Conservation (phyloP, 2,888 invertebrate genomes). For the Antheraea yamamai region DNA sequence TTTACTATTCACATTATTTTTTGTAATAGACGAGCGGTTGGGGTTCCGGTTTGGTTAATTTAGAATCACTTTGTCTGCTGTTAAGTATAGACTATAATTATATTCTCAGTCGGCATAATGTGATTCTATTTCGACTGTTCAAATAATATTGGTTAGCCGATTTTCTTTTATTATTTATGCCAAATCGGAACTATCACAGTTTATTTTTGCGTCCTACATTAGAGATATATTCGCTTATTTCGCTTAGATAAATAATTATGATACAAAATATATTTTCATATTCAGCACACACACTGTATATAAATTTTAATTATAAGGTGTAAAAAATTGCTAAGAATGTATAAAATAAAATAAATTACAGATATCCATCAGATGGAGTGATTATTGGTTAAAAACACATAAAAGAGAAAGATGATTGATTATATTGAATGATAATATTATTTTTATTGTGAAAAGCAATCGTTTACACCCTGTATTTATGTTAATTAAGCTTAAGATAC, state of each 20-base stretch:
- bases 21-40: neutral
- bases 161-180: slow-evolving; percentile 5
- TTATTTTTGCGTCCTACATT: slow-evolving; percentile 34
- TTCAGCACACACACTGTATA: slow-evolving; percentile 58
- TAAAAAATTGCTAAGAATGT: slow-evolving; percentile 62
- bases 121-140: neutral
- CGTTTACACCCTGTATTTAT: slow-evolving; percentile 69
- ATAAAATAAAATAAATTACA: slow-evolving; percentile 31
- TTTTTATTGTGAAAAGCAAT: slow-evolving; percentile 43
- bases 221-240: slow-evolving; percentile 25
- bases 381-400: slow-evolving; percentile 28
- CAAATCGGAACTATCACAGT: neutral
- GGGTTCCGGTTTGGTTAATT: neutral
- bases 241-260: slow-evolving; percentile 20
- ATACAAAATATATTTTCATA: slow-evolving; percentile 63
- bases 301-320: slow-evolving; percentile 64
- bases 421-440: slow-evolving; percentile 19
- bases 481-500: slow-evolving; percentile 10
- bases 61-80: neutral
- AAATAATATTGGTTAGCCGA: neutral
- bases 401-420: slow-evolving; percentile 14
- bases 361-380: slow-evolving; percentile 60
- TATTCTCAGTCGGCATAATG: neutral
- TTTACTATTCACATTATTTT: slow-evolving; percentile 39
- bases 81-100: neutral